phyloP scores from a whole-genome alignment of 1,140 invertebrate species.

The Saccostrea echinata region DNA sequence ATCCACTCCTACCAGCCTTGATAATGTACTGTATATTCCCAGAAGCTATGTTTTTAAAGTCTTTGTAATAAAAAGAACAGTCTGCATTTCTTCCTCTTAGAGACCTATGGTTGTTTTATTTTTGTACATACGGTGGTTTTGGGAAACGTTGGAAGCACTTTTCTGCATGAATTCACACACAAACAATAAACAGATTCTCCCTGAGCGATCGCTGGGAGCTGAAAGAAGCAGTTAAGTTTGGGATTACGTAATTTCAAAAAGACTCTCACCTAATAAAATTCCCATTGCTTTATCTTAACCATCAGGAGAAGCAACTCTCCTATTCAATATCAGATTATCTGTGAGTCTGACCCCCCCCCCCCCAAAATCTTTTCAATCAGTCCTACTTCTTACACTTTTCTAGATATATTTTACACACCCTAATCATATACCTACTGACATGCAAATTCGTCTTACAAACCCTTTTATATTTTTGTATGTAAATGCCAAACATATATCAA shows the following conservation, averaged over 20 bases:
- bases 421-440: no score
- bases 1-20: conserved; percentile 5
- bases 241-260: background rate
- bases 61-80: background rate
- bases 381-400: no score
- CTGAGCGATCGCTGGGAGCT: background rate
- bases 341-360: no score
- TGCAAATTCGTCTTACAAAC: no score
- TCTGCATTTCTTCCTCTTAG: background rate
- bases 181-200: conserved; percentile 36
- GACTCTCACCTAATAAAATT: background rate
- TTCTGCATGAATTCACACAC: background rate
- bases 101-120: background rate
- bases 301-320: background rate
- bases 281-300: background rate
- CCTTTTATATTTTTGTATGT: no score
- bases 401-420: no score
- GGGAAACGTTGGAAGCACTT: background rate
- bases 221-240: background rate
- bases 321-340: background rate
- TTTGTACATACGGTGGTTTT: background rate
- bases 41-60: background rate
- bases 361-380: no score
- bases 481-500: no score
- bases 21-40: background rate